Percentiles rank a stretch among this genome's conserved stretches.
Conservation (phyloP, 2,888 invertebrate genomes). For the Rotaria macrura region DNA sequence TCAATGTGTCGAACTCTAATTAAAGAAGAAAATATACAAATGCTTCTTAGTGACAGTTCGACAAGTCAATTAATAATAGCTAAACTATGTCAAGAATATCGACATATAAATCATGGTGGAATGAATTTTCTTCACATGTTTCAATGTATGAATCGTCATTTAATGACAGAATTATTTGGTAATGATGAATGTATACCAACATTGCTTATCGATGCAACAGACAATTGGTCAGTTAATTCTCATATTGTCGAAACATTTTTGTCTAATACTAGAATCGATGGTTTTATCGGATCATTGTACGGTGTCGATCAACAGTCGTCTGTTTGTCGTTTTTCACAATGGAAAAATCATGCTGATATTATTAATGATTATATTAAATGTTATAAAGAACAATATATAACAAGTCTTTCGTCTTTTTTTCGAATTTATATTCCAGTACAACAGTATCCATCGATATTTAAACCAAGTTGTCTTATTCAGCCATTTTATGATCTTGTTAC, state of each 20-base stretch:
- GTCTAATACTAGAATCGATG: background rate
- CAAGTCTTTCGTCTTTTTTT: background rate
- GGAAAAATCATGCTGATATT: background rate
- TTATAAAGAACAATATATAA: background rate
- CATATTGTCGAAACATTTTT: background rate
- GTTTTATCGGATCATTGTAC: background rate
- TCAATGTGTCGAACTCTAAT: background rate
- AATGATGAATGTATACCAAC: background rate
- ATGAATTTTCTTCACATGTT: background rate
- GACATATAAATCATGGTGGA: background rate
- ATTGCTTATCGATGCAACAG: background rate
- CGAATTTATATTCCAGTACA: background rate
- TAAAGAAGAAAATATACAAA: background rate
- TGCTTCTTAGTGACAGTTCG: background rate
- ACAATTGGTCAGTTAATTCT: background rate
- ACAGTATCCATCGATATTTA: background rate
- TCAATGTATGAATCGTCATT: background rate
- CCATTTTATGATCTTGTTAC: background rate
- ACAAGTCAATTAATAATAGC: background rate
- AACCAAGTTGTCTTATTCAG: background rate
- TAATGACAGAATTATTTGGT: background rate
- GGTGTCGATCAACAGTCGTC: background rate
- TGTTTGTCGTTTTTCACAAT: background rate
- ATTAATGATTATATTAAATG: background rate
- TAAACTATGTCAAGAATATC: background rate